These are phyloP conservation scores for Bombylius major DNA, from an alignment of 2,888 invertebrate genomes.

Conservation along the genomic window DNA sequence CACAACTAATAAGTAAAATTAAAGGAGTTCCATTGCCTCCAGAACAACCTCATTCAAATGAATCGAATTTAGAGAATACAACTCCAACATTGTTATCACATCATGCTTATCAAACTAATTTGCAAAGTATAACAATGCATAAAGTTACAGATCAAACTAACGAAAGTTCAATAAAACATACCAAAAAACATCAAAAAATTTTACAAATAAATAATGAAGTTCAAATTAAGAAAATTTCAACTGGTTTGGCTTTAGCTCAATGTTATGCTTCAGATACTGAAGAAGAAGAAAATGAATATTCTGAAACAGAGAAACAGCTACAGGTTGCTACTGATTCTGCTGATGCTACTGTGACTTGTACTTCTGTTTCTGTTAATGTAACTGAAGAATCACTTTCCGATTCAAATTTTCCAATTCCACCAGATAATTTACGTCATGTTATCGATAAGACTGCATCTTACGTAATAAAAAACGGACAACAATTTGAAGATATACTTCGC, in stretches of 20 bases:
- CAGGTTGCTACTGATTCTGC: background rate
- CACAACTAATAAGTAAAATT: constrained; percentile 75
- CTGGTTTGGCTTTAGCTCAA: constrained; percentile 42
- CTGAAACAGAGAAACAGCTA: constrained; percentile 9
- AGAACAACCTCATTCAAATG: constrained; percentile 5
- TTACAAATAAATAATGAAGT: constrained; percentile 13
- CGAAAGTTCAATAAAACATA: background rate
- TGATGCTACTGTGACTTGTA: constrained; percentile 1
- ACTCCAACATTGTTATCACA: background rate
- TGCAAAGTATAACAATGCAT: background rate
- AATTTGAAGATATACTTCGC: constrained; percentile 80
- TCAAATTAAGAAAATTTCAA: constrained; percentile 30
- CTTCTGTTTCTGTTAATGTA: constrained; percentile 2
- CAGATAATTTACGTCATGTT: constrained; percentile 70
- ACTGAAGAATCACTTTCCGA: constrained; percentile 5
- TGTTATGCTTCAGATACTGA: constrained; percentile 44
- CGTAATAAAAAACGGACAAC: constrained; percentile 88
- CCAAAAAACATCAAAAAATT: background rate
- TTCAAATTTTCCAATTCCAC: constrained; percentile 44
- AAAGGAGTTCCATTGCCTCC: constrained; percentile 47
- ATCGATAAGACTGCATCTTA: constrained; percentile 96
- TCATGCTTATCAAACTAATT: background rate
- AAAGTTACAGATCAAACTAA: background rate
- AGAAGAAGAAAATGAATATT: constrained; percentile 33
- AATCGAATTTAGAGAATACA: background rate